Conservation (phyloP, 1,140 invertebrate species). For the Musca vetustissima region DNA sequence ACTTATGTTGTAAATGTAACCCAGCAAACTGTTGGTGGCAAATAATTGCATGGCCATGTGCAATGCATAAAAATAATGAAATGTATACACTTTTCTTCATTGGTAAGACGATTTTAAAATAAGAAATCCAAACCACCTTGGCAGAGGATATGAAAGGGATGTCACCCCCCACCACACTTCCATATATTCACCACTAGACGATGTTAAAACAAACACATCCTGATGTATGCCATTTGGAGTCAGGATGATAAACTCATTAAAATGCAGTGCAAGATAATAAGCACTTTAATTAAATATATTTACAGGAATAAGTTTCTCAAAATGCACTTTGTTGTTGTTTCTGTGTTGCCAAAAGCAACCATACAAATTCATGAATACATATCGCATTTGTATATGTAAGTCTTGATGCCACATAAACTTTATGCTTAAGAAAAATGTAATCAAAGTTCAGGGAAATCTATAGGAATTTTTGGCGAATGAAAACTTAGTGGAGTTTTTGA, state of each 20-base stretch:
- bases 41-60: constrained; percentile 1
- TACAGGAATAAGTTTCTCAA: constrained; percentile 56
- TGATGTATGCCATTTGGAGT: not conserved
- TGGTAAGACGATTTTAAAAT: not conserved
- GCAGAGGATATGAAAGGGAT: not conserved
- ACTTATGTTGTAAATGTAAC: no score
- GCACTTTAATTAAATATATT: constrained; percentile 56
- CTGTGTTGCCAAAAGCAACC: no score
- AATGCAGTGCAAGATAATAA: constrained; percentile 56
- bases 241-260: constrained; percentile 49
- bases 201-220: not conserved
- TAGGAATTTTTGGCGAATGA: no score
- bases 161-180: not conserved
- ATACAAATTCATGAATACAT: no score
- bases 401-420: no score
- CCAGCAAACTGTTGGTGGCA: no score
- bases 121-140: not conserved
- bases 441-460: no score
- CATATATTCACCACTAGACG: not conserved
- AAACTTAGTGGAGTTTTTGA: no score
- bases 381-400: no score
- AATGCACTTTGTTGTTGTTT: constrained; percentile 29
- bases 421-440: no score
- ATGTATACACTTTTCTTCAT: not conserved
- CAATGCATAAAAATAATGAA: not conserved